These are phyloP conservation scores for Tinea trinotella DNA, from an alignment of 2,888 invertebrate species.

Conservation along the genomic window DNA sequence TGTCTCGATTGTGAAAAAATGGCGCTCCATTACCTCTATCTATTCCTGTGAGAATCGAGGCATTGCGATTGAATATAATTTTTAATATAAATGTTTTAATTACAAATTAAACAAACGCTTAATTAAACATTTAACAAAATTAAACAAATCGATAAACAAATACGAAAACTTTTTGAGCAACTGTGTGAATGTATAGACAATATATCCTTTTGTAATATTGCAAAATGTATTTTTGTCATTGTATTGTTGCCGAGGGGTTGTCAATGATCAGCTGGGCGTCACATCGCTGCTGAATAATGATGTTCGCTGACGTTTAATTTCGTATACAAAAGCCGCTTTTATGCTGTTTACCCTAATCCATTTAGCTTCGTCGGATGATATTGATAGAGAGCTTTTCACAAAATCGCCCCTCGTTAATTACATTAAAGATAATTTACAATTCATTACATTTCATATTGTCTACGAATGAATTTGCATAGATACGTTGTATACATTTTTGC, in stretches of 20 bases:
- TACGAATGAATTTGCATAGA: no score
- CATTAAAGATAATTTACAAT: constrained; percentile 1
- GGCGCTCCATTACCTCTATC: no score
- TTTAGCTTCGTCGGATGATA: constrained; percentile 32
- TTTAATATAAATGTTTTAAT: no score
- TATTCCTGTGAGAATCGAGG: no score
- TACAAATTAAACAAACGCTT: no score
- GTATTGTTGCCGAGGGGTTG: constrained; percentile 30
- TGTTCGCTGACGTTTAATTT: constrained; percentile 67
- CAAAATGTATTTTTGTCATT: neutral
- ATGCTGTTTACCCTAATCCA: constrained; percentile 66
- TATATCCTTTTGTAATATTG: neutral
- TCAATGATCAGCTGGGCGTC: constrained; percentile 53
- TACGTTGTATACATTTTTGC: no score
- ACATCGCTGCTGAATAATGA: constrained; percentile 58
- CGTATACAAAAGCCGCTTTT: constrained; percentile 67
- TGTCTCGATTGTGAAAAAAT: no score
- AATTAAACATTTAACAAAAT: no score
- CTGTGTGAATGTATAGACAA: no score
- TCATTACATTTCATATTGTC: neutral
- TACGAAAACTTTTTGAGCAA: no score
- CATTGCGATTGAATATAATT: no score
- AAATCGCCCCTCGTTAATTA: constrained; percentile 8
- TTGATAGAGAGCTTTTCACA: constrained; percentile 32
- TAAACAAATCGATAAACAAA: no score